A percentile compares a stretch with the other conserved stretches of the same genome.
Conservation (phyloP, 2,797 vertebrate species). For the Pangasius larnaudii region DNA sequence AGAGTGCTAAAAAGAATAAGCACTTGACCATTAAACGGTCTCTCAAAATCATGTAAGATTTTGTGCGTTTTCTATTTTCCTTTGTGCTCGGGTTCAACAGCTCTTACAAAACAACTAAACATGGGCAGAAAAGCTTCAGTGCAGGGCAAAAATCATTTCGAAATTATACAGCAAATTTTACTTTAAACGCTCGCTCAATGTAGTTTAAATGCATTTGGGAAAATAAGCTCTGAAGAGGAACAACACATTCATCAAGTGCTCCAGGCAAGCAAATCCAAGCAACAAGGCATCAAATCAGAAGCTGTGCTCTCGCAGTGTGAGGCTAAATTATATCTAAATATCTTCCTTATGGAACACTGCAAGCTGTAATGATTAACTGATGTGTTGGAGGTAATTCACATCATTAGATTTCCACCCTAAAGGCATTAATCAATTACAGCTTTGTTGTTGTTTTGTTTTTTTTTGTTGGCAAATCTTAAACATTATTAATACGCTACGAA, state of each 20-base stretch:
- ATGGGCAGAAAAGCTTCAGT: not conserved
- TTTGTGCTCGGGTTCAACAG: conserved; percentile 4
- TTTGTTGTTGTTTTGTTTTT: not conserved
- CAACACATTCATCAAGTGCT: conserved; percentile 7
- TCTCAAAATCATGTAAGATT: conserved; percentile 5
- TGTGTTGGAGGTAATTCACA: conserved; percentile 52
- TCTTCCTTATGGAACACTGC: conserved; percentile 38
- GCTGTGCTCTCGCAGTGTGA: not conserved
- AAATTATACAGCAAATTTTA: conserved; percentile 2
- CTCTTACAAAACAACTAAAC: not conserved
- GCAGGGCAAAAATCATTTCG: not conserved
- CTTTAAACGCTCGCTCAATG: not conserved
- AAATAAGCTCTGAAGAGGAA: conserved; percentile 18
- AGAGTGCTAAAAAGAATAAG: not conserved
- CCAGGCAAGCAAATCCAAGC: conserved; percentile 4
- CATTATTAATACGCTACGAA: conserved; percentile 67
- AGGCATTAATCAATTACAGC: conserved; percentile 42
- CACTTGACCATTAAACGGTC: not conserved
- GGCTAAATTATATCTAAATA: conserved; percentile 20
- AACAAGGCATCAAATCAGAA: conserved; percentile 17
- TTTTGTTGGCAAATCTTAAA: conserved; percentile 40
- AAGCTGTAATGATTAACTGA: conserved; percentile 47
- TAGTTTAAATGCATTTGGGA: not conserved
- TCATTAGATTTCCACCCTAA: conserved; percentile 57
- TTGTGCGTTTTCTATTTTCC: not conserved